Evolutionary conservation across 2,888 invertebrate species (phyloP), one percentile per base, ranked within the genome.

Genomic region (Luffia ferchaultella): DNA sequence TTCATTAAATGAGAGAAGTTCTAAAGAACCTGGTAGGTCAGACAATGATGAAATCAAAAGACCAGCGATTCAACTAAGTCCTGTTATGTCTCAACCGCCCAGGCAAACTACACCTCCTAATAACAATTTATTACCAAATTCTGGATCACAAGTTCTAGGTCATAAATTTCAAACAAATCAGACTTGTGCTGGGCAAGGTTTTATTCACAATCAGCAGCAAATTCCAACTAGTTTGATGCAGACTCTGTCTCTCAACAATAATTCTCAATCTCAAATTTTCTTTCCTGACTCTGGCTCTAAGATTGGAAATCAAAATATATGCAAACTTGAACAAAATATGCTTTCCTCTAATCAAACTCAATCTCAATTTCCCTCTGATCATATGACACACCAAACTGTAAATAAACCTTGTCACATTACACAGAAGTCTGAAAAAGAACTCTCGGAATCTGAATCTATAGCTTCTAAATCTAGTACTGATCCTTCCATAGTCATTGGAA

Each of bases 401-500:
- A 58, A 57, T 20, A 78, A 76, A 62, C 64, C 72, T 19, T 56
- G 67, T 54, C 69, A 69, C 58, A 51, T 64, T 52, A 55, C 66
- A 18, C 74, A 72, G 58, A 80, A 76, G 58, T 60, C 69, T 49
- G 80, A 78, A 56, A 77, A 77, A 61, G 78, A 79, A 49, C 55
- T 71, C 54, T 67, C 75, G 2, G 79, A 78, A 62, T 62, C 70
- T 49, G 77, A 75, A 64, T 70, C 73, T 47, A 58, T 71, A 53
- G 67, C 67, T 42, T 67, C 73, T 50, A 79, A 77, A 60, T 67
- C 72, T 51, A 72, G 64, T 54, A 67, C 62, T 48, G 77, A 79
- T 52, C 67, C 74, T 44, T 58, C 67, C 16, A 62, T 56, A 53
- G 55, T 64, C 50, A 65, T 62, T 47, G 59, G 57, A 45, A 76